Conservation (phyloP, 2,888 invertebrate species). For the Oscheius sp. region DNA sequence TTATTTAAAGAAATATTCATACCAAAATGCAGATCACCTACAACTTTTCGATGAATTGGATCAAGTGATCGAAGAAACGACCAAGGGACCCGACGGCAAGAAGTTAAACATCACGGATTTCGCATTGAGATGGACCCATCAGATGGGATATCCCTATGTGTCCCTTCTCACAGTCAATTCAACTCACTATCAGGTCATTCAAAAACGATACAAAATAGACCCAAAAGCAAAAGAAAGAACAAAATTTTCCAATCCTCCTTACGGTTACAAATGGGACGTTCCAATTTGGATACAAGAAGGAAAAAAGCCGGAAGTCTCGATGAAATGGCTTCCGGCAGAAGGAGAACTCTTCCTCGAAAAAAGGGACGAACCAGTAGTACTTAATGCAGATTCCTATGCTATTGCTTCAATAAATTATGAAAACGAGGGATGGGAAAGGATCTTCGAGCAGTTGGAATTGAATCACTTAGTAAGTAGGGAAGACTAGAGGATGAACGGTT, state of each 20-base stretch:
- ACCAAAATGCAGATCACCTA: conserved; percentile 80
- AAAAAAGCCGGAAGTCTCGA: conserved; percentile 58
- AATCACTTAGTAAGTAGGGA: not conserved
- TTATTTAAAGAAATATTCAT: conserved; percentile 79
- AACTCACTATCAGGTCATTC: conserved; percentile 44
- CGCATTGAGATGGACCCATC: conserved; percentile 83
- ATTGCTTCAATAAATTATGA: conserved; percentile 67
- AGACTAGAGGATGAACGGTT: not conserved
- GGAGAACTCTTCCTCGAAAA: conserved; percentile 62
- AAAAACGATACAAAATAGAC: conserved; percentile 61
- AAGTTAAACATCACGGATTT: conserved; percentile 73
- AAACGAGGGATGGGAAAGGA: conserved; percentile 50
- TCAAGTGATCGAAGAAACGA: conserved; percentile 69
- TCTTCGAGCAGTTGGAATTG: conserved; percentile 46
- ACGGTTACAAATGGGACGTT: conserved; percentile 65
- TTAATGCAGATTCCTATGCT: conserved; percentile 66
- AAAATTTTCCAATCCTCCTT: conserved; percentile 54
- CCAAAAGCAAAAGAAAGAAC: conserved; percentile 45
- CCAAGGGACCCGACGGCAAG: conserved; percentile 42
- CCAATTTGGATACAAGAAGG: conserved; percentile 68
- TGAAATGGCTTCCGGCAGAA: conserved; percentile 33
- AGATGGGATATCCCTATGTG: conserved; percentile 74
- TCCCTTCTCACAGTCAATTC: conserved; percentile 46
- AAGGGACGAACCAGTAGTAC: conserved; percentile 42
- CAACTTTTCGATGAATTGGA: conserved; percentile 84